phyloP scores from a whole-genome alignment of 2,888 invertebrate genomes.

The Ethmia dodecea region DNA sequence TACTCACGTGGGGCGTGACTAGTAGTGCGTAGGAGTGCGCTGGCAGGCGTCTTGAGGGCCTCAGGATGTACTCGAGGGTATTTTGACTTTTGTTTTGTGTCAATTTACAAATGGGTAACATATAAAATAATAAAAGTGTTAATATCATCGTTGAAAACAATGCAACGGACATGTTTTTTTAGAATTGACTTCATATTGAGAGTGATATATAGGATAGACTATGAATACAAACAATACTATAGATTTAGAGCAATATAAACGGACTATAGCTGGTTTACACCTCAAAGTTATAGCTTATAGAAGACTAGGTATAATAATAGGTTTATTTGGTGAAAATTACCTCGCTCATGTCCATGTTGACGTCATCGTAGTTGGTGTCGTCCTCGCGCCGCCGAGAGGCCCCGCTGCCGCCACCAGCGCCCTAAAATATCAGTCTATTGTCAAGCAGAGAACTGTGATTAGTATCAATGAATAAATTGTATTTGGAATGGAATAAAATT shows the following conservation, averaged over 20 bases:
- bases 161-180: conserved; percentile 31
- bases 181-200: conserved; percentile 16
- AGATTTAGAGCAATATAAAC: conserved; percentile 6
- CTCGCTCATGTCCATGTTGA: conserved; percentile 89
- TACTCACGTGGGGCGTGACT: conserved; percentile 60
- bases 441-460: conserved; percentile 79
- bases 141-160: conserved; percentile 73
- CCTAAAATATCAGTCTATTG: conserved; percentile 77
- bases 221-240: conserved; percentile 11
- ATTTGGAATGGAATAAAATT: too few relatives aligned
- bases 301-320: too few relatives aligned
- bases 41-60: conserved; percentile 45
- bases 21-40: conserved; percentile 30
- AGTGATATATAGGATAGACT: conserved; percentile 16
- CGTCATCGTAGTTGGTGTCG: conserved; percentile 85
- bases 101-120: conserved; percentile 78
- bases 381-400: conserved; percentile 57
- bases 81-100: conserved; percentile 77
- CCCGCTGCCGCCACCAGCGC: conserved; percentile 39
- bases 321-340: conserved; percentile 46
- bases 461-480: conserved; percentile 42
- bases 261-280: background rate
- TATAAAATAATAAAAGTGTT: conserved; percentile 78
- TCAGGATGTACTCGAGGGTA: conserved; percentile 51
- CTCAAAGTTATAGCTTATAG: too few relatives aligned